Conservation (phyloP, 2,113 vertebrate genomes). For the Excalfactoria chinensis region DNA sequence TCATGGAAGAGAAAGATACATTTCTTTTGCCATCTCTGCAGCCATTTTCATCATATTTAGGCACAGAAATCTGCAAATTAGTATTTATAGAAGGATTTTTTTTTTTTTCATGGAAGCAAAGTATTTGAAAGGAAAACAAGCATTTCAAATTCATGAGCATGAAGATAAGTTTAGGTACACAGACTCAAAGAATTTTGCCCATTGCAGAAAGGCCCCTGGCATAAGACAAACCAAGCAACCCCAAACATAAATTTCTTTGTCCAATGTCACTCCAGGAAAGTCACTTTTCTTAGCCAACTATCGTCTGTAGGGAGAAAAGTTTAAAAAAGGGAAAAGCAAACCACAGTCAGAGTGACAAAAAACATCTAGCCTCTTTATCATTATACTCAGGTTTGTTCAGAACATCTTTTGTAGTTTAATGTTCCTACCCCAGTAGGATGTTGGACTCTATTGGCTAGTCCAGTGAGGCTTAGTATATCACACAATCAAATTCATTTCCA, state of each 20-base stretch:
- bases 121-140: background rate
- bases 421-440: background rate
- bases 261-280: background rate
- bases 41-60: background rate
- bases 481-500: background rate
- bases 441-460: background rate
- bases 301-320: background rate
- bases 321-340: background rate
- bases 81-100: background rate
- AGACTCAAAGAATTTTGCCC: background rate
- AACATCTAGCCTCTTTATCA: fast-evolving
- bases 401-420: background rate
- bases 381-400: background rate
- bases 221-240: background rate
- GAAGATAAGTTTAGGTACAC: background rate
- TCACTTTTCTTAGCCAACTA: background rate
- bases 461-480: background rate
- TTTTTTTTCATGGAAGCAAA: background rate
- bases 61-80: background rate
- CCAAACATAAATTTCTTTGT: background rate
- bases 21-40: background rate
- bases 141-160: background rate
- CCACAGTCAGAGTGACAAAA: fast-evolving
- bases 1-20: background rate
- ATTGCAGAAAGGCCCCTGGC: background rate